Conservation (phyloP, 2,888 invertebrate genomes). For the Aplocera efformata region DNA sequence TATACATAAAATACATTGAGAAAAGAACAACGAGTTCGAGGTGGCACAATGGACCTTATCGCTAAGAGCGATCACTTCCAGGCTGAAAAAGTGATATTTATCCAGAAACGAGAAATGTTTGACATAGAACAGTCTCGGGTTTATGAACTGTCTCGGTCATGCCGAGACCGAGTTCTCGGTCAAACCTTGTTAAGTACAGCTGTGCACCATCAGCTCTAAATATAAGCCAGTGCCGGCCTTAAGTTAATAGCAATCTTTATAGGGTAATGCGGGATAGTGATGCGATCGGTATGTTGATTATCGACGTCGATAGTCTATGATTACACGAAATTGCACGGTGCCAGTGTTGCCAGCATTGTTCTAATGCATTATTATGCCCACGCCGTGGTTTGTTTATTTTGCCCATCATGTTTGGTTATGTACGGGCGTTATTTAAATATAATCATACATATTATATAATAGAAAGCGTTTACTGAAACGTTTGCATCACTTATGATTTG, state of each 20-base stretch:
- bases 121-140: too few relatives aligned
- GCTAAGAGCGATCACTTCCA: too few relatives aligned
- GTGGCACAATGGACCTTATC: too few relatives aligned
- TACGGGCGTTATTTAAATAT: slow-evolving; percentile 7
- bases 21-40: too few relatives aligned
- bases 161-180: slow-evolving; percentile 11
- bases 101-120: too few relatives aligned
- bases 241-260: slow-evolving; percentile 78
- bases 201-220: slow-evolving; percentile 68
- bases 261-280: slow-evolving; percentile 68
- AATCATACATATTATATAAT: slow-evolving; percentile 10
- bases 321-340: slow-evolving; percentile 47
- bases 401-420: slow-evolving; percentile 22
- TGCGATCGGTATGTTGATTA: slow-evolving; percentile 50
- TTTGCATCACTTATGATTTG: background rate
- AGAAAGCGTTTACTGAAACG: slow-evolving; percentile 3
- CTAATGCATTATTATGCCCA: slow-evolving; percentile 26
- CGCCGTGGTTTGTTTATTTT: slow-evolving; percentile 25
- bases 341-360: slow-evolving; percentile 35
- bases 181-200: too few relatives aligned
- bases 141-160: too few relatives aligned
- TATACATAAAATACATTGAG: too few relatives aligned
- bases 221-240: slow-evolving; percentile 59
- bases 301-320: slow-evolving; percentile 62
- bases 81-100: too few relatives aligned